Conservation (phyloP, 2,113 vertebrate genomes). For the Muscicapa adusta region DNA sequence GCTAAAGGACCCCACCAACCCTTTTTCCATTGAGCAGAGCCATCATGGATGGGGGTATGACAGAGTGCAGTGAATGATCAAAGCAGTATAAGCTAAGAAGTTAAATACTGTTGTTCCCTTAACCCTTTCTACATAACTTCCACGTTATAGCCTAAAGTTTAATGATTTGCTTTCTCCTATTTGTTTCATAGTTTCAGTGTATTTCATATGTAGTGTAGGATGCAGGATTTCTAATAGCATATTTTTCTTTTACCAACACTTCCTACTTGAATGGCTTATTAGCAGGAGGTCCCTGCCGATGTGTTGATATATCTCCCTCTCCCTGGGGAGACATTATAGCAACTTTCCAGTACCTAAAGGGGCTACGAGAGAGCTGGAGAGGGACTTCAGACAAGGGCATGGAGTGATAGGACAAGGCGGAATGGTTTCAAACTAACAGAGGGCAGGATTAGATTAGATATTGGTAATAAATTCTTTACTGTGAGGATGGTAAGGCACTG, state of each 20-base stretch:
- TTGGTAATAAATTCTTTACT: neutral
- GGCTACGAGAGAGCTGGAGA: neutral
- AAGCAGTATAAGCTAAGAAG: neutral
- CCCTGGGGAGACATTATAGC: neutral
- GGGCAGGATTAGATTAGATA: neutral
- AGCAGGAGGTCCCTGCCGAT: neutral
- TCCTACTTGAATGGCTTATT: neutral
- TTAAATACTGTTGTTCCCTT: neutral
- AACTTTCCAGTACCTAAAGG: neutral
- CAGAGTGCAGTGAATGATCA: neutral
- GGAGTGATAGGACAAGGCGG: neutral
- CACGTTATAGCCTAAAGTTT: neutral
- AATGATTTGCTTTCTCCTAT: neutral
- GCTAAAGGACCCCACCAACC: no score
- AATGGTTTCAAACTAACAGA: neutral
- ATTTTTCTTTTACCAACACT: neutral
- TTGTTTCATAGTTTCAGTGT: neutral
- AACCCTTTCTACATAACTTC: neutral
- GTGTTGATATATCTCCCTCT: neutral
- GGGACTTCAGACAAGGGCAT: neutral
- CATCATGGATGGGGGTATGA: neutral
- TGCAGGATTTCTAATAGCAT: neutral
- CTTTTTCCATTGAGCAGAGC: neutral
- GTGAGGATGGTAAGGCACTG: neutral
- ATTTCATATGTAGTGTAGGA: neutral